Percentiles rank a stretch among this genome's conserved stretches.
These are phyloP conservation scores for Cephus nigrinus DNA, from an alignment of 2,888 invertebrate genomes.

Conservation along the genomic window DNA sequence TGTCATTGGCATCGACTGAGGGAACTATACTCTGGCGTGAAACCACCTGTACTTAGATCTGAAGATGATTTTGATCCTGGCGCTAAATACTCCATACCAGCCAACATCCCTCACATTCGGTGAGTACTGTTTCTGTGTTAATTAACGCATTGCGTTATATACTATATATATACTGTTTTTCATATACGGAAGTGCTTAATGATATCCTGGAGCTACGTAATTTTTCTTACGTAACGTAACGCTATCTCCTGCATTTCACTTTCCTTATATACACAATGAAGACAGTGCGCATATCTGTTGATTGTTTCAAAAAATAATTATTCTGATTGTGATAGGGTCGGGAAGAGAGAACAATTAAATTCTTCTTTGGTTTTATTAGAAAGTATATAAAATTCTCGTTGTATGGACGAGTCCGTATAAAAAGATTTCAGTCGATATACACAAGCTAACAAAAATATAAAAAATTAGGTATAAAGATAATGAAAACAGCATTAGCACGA, in stretches of 20 bases:
- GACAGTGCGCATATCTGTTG: background rate
- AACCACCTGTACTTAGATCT: slow-evolving; percentile 85
- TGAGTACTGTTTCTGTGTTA: slow-evolving; percentile 68
- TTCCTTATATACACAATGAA: background rate
- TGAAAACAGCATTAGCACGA: background rate
- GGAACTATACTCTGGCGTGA: slow-evolving; percentile 86
- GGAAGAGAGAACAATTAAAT: slow-evolving; percentile 8
- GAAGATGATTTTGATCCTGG: slow-evolving; percentile 94
- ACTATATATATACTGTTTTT: background rate
- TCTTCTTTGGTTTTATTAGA: slow-evolving; percentile 62
- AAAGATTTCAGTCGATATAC: background rate
- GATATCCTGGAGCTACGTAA: background rate
- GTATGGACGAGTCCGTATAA: background rate
- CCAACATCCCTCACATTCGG: slow-evolving; percentile 91
- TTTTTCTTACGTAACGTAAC: background rate
- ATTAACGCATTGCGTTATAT: background rate
- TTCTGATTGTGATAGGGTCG: background rate
- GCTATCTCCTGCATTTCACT: background rate
- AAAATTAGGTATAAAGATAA: background rate
- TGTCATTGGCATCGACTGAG: slow-evolving; percentile 90
- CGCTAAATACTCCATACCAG: slow-evolving; percentile 91
- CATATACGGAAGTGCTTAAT: background rate
- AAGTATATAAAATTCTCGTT: slow-evolving; percentile 29
- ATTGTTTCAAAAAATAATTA: background rate
- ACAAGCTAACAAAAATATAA: background rate